phyloP scores from a whole-genome alignment of 2,888 invertebrate species.

The Trypoxylon attenuatum region DNA sequence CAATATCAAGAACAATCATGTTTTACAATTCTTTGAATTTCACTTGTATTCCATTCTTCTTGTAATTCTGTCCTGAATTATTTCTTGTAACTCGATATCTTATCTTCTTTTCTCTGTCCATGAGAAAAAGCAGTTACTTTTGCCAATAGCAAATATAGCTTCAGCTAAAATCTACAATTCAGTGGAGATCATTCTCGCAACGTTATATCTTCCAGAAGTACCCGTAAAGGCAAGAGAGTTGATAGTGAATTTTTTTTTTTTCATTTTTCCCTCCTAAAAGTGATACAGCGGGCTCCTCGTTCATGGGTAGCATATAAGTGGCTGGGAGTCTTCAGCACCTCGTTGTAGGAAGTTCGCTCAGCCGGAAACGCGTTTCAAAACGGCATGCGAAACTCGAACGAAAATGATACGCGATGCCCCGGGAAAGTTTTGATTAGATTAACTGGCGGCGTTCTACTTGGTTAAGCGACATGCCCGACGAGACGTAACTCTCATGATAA shows the following conservation, averaged over 20 bases:
- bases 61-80: too few relatives aligned
- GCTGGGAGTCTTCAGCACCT: conserved; percentile 25
- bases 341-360: conserved; percentile 20
- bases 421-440: conserved; percentile 33
- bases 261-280: conserved; percentile 13
- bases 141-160: too few relatives aligned
- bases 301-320: conserved; percentile 42
- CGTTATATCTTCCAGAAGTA: too few relatives aligned
- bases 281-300: conserved; percentile 26
- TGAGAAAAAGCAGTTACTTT: too few relatives aligned
- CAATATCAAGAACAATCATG: too few relatives aligned
- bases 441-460: conserved; percentile 14
- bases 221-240: too few relatives aligned
- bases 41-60: too few relatives aligned
- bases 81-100: too few relatives aligned
- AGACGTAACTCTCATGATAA: not conserved
- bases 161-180: too few relatives aligned
- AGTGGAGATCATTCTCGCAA: too few relatives aligned
- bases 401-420: conserved; percentile 25
- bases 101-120: too few relatives aligned
- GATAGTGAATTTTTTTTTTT: conserved; percentile 14
- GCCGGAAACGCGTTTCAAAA: conserved; percentile 16
- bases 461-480: conserved; percentile 12
- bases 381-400: conserved; percentile 2
- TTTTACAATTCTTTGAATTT: too few relatives aligned